Percentiles rank a stretch among this genome's conserved stretches.
phyloP scores from a whole-genome alignment of 1,140 invertebrate genomes.

The Papilio aristodemus region DNA sequence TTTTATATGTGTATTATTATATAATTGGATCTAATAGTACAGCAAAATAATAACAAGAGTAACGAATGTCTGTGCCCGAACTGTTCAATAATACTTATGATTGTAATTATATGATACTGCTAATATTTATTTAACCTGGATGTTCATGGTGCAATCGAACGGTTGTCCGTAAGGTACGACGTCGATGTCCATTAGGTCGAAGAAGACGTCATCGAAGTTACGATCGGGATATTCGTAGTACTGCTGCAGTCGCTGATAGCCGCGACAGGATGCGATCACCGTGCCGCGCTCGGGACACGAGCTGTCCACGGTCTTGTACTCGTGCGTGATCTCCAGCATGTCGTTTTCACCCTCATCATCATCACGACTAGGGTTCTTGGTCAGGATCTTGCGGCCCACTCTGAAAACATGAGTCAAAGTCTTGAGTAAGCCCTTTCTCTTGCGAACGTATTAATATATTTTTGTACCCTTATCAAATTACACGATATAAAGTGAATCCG shows the following conservation, averaged over 20 bases:
- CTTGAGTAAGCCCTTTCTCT: not conserved
- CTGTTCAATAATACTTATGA: too few species aligned
- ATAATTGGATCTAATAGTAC: too few species aligned
- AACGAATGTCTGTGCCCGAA: too few species aligned
- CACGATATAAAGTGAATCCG: not conserved
- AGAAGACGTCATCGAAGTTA: conserved; percentile 83
- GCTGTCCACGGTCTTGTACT: conserved; percentile 87
- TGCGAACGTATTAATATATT: too few species aligned
- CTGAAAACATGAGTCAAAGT: conserved; percentile 68
- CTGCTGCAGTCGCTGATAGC: conserved; percentile 81
- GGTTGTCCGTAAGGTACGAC: conserved; percentile 84
- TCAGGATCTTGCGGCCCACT: conserved; percentile 87
- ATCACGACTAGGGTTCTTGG: conserved; percentile 83
- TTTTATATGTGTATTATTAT: too few species aligned
- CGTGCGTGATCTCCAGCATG: conserved; percentile 84
- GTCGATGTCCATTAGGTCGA: conserved; percentile 86
- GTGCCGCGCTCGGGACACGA: conserved; percentile 83
- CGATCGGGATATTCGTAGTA: conserved; percentile 82
- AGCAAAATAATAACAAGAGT: too few species aligned
- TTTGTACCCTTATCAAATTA: too few species aligned
- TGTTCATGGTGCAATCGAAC: conserved; percentile 84
- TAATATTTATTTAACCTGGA: conserved; percentile 83
- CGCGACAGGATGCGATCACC: conserved; percentile 84
- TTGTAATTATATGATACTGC: too few species aligned
- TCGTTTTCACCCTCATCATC: conserved; percentile 84